A percentile compares a stretch with the other conserved stretches of the same genome.
phyloP scores from a whole-genome alignment of 37 sponge, comb jelly and placozoan species.

The Petrosia ficiformis region DNA sequence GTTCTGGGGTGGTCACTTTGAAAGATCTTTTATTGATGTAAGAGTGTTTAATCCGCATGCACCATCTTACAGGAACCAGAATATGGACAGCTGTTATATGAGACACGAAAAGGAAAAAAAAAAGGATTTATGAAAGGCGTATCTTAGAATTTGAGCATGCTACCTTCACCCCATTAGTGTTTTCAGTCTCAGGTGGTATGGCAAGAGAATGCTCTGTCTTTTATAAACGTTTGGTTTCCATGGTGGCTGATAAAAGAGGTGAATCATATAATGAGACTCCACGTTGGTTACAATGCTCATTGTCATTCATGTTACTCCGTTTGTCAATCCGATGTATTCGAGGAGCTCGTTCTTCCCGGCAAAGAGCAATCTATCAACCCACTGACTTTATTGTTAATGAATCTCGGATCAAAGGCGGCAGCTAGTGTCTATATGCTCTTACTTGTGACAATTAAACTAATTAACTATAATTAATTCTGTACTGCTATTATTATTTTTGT shows the following conservation, averaged over 20 bases:
- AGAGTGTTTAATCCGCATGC: neutral
- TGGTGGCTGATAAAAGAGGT: neutral
- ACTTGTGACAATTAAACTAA: no score
- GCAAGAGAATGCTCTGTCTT: neutral
- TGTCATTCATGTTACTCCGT: neutral
- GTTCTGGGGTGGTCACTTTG: no score
- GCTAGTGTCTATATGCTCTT: no score
- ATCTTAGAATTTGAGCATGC: neutral
- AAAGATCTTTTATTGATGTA: neutral
- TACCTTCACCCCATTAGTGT: neutral
- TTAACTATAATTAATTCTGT: no score
- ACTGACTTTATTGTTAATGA: conserved; percentile 34
- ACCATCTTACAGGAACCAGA: neutral
- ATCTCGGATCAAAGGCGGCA: conserved; percentile 14
- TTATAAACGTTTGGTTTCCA: neutral
- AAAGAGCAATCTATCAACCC: no score
- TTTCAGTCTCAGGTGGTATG: conserved; percentile 1
- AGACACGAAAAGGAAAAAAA: conserved; percentile 5
- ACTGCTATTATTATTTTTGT: no score
- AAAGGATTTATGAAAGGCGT: neutral
- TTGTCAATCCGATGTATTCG: neutral
- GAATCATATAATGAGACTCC: neutral
- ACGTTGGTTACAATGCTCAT: neutral
- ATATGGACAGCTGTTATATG: neutral
- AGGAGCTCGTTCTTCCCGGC: neutral